Evolutionary conservation across 2,797 vertebrate species (phyloP).

Genomic region (Amblyraja radiata): DNA sequence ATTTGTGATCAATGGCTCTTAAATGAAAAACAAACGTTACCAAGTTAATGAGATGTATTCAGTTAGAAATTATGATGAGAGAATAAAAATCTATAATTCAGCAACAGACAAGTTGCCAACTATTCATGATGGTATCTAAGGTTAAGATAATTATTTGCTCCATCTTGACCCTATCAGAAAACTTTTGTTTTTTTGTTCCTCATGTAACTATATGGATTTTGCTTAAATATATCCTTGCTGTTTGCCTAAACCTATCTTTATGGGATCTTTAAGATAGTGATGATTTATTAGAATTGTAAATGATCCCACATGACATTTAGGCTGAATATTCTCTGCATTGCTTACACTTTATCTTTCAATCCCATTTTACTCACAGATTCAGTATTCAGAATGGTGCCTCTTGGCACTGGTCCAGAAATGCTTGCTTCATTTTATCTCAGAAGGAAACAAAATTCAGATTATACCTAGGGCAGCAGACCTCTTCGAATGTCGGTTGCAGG

Average conservation of each 20-base stretch:
- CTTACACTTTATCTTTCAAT: background rate
- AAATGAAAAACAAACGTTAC: background rate
- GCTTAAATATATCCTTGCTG: background rate
- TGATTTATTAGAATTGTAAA: background rate
- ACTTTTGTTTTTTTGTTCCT: background rate
- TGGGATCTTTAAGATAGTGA: background rate
- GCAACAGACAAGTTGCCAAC: background rate
- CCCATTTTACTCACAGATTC: background rate
- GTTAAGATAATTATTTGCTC: no score
- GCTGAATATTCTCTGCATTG: background rate
- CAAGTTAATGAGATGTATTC: background rate
- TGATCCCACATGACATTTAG: background rate
- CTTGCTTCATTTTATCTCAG: no score
- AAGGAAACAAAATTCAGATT: no score
- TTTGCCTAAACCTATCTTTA: background rate
- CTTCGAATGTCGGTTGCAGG: no score
- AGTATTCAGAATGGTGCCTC: background rate
- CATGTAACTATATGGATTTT: background rate
- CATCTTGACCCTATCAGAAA: background rate
- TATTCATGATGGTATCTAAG: background rate
- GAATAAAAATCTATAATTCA: background rate
- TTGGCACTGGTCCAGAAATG: no score
- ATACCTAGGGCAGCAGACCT: no score
- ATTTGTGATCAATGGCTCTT: background rate
- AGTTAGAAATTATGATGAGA: background rate